Evolutionary conservation across 2,113 vertebrate genomes (phyloP).

Genomic region (Carollia perspicillata): DNA sequence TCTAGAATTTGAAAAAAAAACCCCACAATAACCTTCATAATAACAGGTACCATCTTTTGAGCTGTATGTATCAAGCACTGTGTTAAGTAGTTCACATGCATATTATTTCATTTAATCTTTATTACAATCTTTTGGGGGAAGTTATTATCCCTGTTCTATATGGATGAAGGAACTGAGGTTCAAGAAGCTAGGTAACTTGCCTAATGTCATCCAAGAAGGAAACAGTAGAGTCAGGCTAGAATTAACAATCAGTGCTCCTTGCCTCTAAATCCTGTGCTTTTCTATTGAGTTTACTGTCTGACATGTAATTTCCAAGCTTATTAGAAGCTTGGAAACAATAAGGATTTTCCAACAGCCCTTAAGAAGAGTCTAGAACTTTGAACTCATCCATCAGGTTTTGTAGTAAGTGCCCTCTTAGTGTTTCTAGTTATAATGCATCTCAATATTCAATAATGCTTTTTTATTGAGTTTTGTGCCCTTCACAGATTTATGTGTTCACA

Average conservation of each 20-base stretch:
- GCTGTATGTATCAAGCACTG: not conserved
- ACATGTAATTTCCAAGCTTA: not conserved
- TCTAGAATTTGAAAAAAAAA: not conserved
- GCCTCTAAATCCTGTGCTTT: not conserved
- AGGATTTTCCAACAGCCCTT: not conserved
- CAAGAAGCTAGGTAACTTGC: not conserved
- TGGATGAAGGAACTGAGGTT: not conserved
- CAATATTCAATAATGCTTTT: not conserved
- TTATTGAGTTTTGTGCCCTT: constrained; percentile 13
- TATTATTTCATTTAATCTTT: not conserved
- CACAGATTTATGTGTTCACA: constrained; percentile 32
- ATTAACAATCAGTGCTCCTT: not conserved
- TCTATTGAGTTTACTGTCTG: not conserved
- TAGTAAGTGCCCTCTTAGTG: not conserved
- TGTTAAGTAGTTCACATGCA: not conserved
- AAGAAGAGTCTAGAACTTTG: constrained; percentile 7
- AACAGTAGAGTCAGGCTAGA: not conserved
- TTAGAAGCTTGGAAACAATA: not conserved
- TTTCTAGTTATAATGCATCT: constrained; percentile 43
- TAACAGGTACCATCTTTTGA: not conserved
- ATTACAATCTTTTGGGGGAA: not conserved
- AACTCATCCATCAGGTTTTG: not conserved
- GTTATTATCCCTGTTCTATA: not conserved
- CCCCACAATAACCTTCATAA: not conserved
- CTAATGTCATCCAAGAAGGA: not conserved